Conservation (phyloP, 2,888 invertebrate species). For the Drosophila formosana region DNA sequence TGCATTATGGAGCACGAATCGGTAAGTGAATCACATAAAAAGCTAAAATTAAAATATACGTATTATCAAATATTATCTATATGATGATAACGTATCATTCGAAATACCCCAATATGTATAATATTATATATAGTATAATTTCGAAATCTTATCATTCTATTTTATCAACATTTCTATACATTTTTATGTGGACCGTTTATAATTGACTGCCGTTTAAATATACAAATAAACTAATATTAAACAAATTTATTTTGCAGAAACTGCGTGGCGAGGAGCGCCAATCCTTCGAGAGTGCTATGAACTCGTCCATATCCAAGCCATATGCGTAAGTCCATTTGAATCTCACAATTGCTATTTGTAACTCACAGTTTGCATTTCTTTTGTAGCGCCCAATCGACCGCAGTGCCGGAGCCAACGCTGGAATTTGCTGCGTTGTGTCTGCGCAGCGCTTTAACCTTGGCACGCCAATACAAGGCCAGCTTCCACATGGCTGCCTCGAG, state of each 20-base stretch:
- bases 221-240: too few relatives aligned
- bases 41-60: too few relatives aligned
- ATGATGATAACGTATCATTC: too few relatives aligned
- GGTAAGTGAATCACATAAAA: constrained; percentile 73
- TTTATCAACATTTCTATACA: too few relatives aligned
- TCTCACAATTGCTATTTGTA: not conserved
- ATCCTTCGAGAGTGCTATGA: constrained; percentile 35
- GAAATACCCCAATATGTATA: too few relatives aligned
- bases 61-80: too few relatives aligned
- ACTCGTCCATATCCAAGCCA: constrained; percentile 34
- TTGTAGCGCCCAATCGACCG: constrained; percentile 88
- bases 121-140: too few relatives aligned
- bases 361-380: not conserved
- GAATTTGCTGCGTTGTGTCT: constrained; percentile 96
- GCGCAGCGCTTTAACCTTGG: constrained; percentile 89
- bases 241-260: constrained; percentile 39
- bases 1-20: constrained; percentile 90
- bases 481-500: constrained; percentile 55
- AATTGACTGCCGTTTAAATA: too few relatives aligned
- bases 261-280: constrained; percentile 55
- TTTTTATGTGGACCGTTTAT: too few relatives aligned
- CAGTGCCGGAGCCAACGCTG: constrained; percentile 94
- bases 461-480: constrained; percentile 68
- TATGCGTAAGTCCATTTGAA: constrained; percentile 69
- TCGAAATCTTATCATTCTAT: too few relatives aligned